Conservation (phyloP, 2,888 invertebrate species). For the Epiperipatus broadwayi region DNA sequence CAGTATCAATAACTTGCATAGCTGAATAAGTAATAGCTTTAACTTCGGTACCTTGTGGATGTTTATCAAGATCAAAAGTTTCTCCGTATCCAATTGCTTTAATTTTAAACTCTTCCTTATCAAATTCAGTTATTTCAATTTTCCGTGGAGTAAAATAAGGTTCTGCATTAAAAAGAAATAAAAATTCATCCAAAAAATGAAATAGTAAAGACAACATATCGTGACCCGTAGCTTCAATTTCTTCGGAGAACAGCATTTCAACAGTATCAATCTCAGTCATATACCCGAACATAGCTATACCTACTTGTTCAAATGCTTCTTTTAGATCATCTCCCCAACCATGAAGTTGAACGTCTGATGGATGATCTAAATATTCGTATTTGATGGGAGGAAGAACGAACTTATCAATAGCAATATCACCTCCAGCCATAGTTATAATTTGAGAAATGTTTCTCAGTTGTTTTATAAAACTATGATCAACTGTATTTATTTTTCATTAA, state of each 20-base stretch:
- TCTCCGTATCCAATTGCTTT: conserved; percentile 61
- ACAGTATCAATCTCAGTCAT: conserved; percentile 81
- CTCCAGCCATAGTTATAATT: no score
- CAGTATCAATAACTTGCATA: conserved; percentile 63
- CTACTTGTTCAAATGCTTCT: conserved; percentile 81
- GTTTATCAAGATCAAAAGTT: conserved; percentile 71
- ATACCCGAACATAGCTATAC: conserved; percentile 89
- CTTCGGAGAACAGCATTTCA: conserved; percentile 51
- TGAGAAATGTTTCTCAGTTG: no score
- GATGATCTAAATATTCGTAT: conserved; percentile 79
- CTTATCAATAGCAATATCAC: conserved; percentile 39
- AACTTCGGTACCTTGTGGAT: conserved; percentile 88
- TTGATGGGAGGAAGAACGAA: conserved; percentile 43
- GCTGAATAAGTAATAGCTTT: conserved; percentile 99
- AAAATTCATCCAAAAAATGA: conserved; percentile 79
- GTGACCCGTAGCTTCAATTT: conserved; percentile 59
- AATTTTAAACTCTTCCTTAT: conserved; percentile 58
- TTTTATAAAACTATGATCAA: no score
- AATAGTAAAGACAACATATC: conserved; percentile 72
- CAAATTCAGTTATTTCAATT: conserved; percentile 67
- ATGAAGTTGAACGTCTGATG: conserved; percentile 95
- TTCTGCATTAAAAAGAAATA: conserved; percentile 79
- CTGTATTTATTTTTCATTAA: no score
- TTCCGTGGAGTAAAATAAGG: conserved; percentile 61
- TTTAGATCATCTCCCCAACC: conserved; percentile 69